These are phyloP conservation scores for Aporophyla lueneburgensis DNA, from an alignment of 2,888 invertebrate genomes.

Conservation along the genomic window DNA sequence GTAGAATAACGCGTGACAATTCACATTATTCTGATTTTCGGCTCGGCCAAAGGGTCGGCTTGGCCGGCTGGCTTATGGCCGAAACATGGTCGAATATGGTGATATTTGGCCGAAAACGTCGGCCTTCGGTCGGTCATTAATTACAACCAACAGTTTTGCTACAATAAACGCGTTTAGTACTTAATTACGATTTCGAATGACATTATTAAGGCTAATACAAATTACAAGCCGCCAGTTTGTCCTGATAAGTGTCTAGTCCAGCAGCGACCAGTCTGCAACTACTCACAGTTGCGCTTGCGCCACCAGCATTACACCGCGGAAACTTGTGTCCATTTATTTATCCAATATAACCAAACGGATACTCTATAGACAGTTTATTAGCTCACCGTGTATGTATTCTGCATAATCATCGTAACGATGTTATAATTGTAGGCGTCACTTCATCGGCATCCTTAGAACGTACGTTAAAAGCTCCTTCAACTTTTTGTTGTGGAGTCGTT, in stretches of 20 bases:
- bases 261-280: slow-evolving; percentile 69
- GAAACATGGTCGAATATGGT: no score
- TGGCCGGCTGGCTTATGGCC: no score
- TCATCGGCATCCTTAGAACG: slow-evolving; percentile 43
- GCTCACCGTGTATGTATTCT: slow-evolving; percentile 33
- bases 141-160: slow-evolving; percentile 46
- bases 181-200: slow-evolving; percentile 61
- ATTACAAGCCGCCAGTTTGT: slow-evolving; percentile 66
- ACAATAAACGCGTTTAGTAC: slow-evolving; percentile 45
- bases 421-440: slow-evolving; percentile 46
- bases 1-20: no score
- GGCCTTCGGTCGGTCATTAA: no score
- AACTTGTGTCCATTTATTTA: slow-evolving; percentile 77
- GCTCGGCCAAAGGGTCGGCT: no score
- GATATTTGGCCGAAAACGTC: no score
- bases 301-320: slow-evolving; percentile 73
- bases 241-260: slow-evolving; percentile 72
- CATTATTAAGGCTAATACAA: slow-evolving; percentile 63
- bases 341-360: slow-evolving; percentile 58
- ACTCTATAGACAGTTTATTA: slow-evolving; percentile 47
- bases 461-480: slow-evolving; percentile 44
- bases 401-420: slow-evolving; percentile 35
- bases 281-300: slow-evolving; percentile 70
- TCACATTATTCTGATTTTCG: no score
- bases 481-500: slow-evolving; percentile 48